phyloP scores from a whole-genome alignment of 2,113 vertebrate genomes.

The Chlorodrepanis virens region DNA sequence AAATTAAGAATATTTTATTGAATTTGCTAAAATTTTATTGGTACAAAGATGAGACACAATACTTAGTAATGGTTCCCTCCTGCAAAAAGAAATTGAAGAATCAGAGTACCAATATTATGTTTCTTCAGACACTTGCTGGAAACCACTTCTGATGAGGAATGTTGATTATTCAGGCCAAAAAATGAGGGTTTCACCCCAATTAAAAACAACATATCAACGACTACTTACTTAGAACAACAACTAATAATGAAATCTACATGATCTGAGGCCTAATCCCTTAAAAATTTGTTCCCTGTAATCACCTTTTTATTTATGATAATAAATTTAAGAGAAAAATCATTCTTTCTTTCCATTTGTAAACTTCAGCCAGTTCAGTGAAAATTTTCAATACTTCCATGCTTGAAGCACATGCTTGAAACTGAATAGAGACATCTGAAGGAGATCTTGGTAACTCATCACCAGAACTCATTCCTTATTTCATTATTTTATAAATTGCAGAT shows the following conservation, averaged over 20 bases:
- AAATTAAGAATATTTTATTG: neutral
- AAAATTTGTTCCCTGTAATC: neutral
- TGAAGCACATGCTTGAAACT: accelerated
- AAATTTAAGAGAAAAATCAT: neutral
- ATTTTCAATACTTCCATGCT: neutral
- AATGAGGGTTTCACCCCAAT: neutral
- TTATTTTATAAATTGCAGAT: neutral
- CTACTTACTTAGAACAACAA: neutral
- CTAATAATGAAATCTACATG: neutral
- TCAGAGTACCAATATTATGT: accelerated
- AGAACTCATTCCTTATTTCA: neutral
- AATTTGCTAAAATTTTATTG: neutral
- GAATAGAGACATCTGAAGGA: neutral
- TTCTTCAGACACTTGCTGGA: neutral
- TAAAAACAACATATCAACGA: neutral
- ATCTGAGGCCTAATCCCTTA: neutral
- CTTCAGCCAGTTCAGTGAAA: neutral
- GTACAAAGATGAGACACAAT: neutral
- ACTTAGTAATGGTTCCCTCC: neutral
- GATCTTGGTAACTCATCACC: neutral
- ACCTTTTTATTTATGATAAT: too few species aligned
- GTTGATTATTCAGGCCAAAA: neutral
- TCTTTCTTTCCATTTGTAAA: neutral
- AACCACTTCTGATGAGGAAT: neutral
- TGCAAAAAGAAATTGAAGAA: too few species aligned